These are phyloP conservation scores for Ammodytes dubius DNA, from an alignment of 2,113 vertebrate species.

Conservation along the genomic window DNA sequence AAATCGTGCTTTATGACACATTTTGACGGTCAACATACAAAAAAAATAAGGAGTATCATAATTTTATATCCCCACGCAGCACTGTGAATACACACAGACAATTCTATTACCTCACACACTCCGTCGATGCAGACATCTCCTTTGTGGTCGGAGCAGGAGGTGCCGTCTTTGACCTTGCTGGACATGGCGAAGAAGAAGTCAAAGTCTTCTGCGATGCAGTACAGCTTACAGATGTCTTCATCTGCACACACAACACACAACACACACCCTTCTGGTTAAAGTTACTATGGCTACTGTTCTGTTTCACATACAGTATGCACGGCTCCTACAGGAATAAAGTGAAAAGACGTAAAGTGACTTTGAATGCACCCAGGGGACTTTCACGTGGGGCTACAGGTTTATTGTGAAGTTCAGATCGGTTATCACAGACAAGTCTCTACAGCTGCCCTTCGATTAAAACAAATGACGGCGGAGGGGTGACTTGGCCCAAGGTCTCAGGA, in stretches of 20 bases:
- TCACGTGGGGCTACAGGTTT: slow-evolving; percentile 54
- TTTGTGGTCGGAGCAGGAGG: slow-evolving; percentile 89
- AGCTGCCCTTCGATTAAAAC: slow-evolving; percentile 72
- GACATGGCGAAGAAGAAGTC: slow-evolving; percentile 99
- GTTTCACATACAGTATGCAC: not conserved
- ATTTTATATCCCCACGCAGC: not conserved
- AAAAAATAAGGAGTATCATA: not conserved
- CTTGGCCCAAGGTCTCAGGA: slow-evolving; percentile 68
- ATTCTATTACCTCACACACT: slow-evolving; percentile 89
- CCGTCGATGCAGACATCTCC: slow-evolving; percentile 95
- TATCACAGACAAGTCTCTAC: slow-evolving; percentile 70
- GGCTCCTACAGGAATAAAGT: slow-evolving; percentile 15
- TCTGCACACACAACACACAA: slow-evolving; percentile 79
- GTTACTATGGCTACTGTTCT: slow-evolving; percentile 5
- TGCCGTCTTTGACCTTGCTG: slow-evolving; percentile 97
- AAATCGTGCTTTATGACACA: not conserved
- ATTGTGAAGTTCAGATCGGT: slow-evolving; percentile 67
- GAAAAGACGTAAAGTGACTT: slow-evolving; percentile 45
- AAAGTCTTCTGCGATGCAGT: slow-evolving; percentile 99
- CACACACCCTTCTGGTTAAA: not conserved
- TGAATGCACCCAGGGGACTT: slow-evolving; percentile 48
- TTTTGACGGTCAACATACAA: too few species aligned
- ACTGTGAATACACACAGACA: not conserved
- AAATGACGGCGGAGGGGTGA: slow-evolving; percentile 69
- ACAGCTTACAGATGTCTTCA: slow-evolving; percentile 96